Base-by-base conservation (phyloP, 2,113 vertebrate species). In the Podilymbus podiceps region DNA sequence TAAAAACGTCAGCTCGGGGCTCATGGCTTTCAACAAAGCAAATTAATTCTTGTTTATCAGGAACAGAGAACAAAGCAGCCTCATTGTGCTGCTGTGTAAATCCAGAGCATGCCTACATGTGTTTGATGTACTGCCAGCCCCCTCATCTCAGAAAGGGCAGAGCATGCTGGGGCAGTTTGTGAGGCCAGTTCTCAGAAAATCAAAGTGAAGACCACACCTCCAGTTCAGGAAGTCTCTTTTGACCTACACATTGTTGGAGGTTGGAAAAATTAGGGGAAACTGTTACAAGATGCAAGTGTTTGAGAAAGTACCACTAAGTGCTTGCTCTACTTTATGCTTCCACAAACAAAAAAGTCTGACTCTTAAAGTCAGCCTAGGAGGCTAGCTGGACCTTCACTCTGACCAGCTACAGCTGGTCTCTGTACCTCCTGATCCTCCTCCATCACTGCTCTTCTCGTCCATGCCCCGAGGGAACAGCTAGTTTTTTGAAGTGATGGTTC, bases 21-120 rank as follows among this genome's bases (percentile, higher is more conserved):
- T 82, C 44, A 5, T 28, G 75, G 56, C 89, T 96, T 96, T 95
- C 84, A 76, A 50, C 89, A 96, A 56, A 72, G 53, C 35, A 91
- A 91, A 91, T 91, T 49, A 89, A 49, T 96, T 68, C 58, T 58
- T 85, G 60, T 88, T 92, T 75, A 67, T 76, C 21, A 60, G 81
- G 69, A 94, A 13, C 52, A 82, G 73, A 68, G 52, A 91, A 91
- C 89, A 94, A 89, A 93, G 84, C 40, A 75, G 18, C 66, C 69
- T 90, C 60, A 20, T 67, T 95, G 87, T 89, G 69, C 91, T 85
- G 4, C 52, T 3, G 0, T 2, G 1, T 72, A 33, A 38, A 84
- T 20, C 59, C 72, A 53, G 19, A 44, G 47, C 22, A 19, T 1
- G 1, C 66, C 69, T 22, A 14, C 14, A 0, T 33, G 23, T 11